phyloP scores from a whole-genome alignment of 2,888 invertebrate genomes.

The Chaetoderma sp. region DNA sequence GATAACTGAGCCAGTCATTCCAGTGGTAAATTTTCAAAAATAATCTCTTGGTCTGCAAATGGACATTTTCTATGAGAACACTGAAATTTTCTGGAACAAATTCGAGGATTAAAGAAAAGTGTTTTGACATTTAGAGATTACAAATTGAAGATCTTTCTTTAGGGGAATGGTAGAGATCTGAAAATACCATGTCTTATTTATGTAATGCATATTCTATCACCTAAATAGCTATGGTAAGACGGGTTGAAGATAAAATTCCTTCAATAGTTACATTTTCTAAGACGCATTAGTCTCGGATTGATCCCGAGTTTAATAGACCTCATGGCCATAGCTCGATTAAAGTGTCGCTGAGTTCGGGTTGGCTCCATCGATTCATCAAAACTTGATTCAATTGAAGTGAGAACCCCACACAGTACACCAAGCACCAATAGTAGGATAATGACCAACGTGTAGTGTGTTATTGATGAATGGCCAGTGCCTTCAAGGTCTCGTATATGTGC shows the following conservation, averaged over 20 bases:
- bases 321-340: slow-evolving; percentile 92
- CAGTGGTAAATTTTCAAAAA: no score
- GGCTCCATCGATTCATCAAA: slow-evolving; percentile 60
- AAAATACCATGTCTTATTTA: no score
- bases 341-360: slow-evolving; percentile 81
- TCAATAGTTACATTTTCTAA: slow-evolving; percentile 49
- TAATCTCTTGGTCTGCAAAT: no score
- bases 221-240: no score
- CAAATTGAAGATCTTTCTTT: no score
- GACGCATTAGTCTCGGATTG: slow-evolving; percentile 62
- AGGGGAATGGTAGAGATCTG: no score
- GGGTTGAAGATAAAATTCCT: background rate
- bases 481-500: slow-evolving; percentile 86
- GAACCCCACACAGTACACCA: slow-evolving; percentile 82
- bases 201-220: no score
- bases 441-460: slow-evolving; percentile 87
- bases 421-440: slow-evolving; percentile 88
- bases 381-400: slow-evolving; percentile 79
- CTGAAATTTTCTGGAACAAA: no score
- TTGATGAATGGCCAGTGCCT: slow-evolving; percentile 80
- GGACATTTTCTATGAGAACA: no score
- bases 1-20: no score
- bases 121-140: no score
- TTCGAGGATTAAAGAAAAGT: no score
- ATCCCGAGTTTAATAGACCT: slow-evolving; percentile 76